phyloP scores from a whole-genome alignment of 2,113 vertebrate genomes.

The Beaufortia kweichowensis region DNA sequence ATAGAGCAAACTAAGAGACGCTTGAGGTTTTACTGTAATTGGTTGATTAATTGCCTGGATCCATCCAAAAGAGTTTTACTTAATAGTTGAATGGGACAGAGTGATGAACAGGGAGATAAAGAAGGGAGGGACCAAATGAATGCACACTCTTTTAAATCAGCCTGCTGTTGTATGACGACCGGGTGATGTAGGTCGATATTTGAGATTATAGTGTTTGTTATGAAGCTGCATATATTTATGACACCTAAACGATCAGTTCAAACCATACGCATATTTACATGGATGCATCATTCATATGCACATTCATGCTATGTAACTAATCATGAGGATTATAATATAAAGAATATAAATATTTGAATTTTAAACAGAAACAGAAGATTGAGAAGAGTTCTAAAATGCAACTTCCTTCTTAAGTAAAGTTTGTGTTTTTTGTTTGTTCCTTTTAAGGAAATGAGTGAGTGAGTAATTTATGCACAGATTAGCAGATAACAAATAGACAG shows the following conservation, averaged over 20 bases:
- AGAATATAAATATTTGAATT: background rate
- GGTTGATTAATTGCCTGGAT: conserved; percentile 52
- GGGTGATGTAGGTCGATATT: background rate
- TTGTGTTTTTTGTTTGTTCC: conserved; percentile 3
- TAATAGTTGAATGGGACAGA: conserved; percentile 31
- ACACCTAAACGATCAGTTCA: background rate
- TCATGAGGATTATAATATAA: too few species aligned
- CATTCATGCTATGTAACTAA: too few species aligned
- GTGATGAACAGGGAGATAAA: conserved; percentile 45
- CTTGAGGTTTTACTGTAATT: conserved; percentile 43
- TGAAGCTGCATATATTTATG: background rate
- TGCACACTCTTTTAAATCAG: background rate
- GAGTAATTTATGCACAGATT: conserved; percentile 23
- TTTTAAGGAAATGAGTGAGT: background rate
- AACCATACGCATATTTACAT: too few species aligned
- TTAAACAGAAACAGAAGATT: background rate
- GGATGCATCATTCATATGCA: too few species aligned
- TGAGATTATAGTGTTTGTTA: background rate
- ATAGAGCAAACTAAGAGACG: conserved; percentile 24
- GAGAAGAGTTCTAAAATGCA: conserved; percentile 3
- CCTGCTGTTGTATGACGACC: background rate
- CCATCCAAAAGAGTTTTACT: conserved; percentile 35
- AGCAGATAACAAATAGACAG: conserved; percentile 10
- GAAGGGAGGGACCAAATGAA: background rate
- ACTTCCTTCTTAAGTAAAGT: conserved; percentile 5